A percentile compares a stretch with the other conserved stretches of the same genome.
phyloP scores from a whole-genome alignment of 2,113 vertebrate species.

The Megaceryle torquata region DNA sequence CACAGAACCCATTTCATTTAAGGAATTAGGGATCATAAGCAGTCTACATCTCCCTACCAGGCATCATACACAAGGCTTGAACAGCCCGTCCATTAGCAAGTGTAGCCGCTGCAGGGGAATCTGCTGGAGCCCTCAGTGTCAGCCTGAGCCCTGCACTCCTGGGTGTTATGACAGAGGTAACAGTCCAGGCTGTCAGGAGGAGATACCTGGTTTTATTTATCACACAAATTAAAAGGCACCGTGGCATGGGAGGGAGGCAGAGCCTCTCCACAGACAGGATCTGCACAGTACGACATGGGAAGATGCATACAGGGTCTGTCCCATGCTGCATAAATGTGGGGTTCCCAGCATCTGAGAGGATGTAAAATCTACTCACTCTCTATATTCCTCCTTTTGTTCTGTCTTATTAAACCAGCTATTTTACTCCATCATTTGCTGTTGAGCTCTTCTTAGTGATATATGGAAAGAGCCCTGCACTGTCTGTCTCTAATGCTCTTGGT shows the following conservation, averaged over 20 bases:
- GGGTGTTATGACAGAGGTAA: background rate
- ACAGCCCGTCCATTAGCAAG: no score
- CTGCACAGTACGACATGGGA: background rate
- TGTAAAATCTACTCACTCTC: background rate
- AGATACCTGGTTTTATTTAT: background rate
- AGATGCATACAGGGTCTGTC: background rate
- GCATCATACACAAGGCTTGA: fast-evolving
- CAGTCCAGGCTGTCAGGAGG: background rate
- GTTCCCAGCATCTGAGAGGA: background rate
- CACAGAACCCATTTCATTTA: background rate
- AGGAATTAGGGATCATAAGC: background rate
- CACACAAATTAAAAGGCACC: background rate
- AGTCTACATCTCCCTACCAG: background rate
- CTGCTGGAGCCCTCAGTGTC: background rate
- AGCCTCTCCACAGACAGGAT: background rate
- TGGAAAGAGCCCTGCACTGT: background rate
- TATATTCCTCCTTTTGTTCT: background rate
- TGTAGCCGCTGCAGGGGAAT: background rate
- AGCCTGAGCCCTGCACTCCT: background rate
- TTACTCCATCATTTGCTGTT: background rate
- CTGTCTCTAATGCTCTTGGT: fast-evolving
- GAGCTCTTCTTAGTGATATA: background rate
- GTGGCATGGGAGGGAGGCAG: background rate
- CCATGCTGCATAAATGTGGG: background rate
- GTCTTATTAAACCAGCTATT: background rate